Evolutionary conservation across 2,797 vertebrate genomes (phyloP).

Genomic region (Melopsittacus undulatus): DNA sequence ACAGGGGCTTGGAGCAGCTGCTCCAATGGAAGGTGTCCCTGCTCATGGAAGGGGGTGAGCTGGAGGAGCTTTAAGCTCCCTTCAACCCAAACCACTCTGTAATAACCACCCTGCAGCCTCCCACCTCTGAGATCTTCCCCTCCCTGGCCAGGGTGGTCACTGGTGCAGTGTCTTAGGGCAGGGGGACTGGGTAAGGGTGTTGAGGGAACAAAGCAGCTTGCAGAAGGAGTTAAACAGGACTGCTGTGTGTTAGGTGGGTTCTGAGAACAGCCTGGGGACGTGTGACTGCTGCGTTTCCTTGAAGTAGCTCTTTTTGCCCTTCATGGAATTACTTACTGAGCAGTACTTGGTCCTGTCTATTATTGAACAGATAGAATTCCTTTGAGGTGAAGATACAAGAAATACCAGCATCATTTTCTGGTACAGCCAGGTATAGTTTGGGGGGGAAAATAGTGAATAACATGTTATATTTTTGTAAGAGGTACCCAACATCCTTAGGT

Average conservation of each 20-base stretch:
- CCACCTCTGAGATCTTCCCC: neutral
- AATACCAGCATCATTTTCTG: neutral
- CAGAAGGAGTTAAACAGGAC: neutral
- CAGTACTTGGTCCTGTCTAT: neutral
- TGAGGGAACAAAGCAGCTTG: neutral
- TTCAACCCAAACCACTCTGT: neutral
- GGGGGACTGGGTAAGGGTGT: neutral
- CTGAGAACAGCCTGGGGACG: neutral
- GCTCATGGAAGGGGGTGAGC: too few species aligned
- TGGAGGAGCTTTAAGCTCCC: neutral
- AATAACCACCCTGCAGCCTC: neutral
- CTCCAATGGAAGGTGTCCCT: too few species aligned
- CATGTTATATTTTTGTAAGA: neutral
- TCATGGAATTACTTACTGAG: neutral
- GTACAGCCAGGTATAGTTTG: neutral
- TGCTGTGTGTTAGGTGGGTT: neutral
- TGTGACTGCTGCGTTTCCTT: neutral
- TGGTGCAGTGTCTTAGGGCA: neutral
- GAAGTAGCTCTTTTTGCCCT: neutral
- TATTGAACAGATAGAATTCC: neutral
- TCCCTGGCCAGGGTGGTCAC: accelerated
- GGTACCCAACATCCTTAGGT: neutral
- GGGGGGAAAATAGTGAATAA: neutral
- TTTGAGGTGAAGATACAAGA: neutral
- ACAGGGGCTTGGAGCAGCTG: too few species aligned